Evolutionary conservation across 2,888 invertebrate genomes (phyloP).

Genomic region (Lapara coniferarum): DNA sequence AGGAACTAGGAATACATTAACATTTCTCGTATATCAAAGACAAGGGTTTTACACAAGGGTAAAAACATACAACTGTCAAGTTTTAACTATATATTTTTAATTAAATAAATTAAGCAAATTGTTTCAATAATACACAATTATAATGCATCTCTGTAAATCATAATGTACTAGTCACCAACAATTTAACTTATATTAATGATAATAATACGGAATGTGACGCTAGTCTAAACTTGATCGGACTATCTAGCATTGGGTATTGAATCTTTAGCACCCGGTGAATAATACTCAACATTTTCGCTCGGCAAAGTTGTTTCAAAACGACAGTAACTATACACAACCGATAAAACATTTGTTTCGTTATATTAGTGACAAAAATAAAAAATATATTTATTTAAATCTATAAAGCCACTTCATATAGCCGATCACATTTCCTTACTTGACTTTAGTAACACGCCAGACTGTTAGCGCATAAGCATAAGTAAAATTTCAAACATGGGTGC

Average conservation of each 20-base stretch:
- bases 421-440: constrained; percentile 17
- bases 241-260: constrained; percentile 8
- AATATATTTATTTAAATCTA: constrained; percentile 20
- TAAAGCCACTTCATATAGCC: constrained; percentile 19
- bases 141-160: constrained; percentile 50
- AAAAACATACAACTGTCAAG: constrained; percentile 28
- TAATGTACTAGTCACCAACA: constrained; percentile 45
- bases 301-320: constrained; percentile 7
- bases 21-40: no score
- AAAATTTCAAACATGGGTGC: constrained; percentile 12
- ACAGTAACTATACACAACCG: constrained; percentile 5
- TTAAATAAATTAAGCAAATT: constrained; percentile 77
- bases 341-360: constrained; percentile 1
- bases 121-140: constrained; percentile 60
- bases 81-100: constrained; percentile 57
- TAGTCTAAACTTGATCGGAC: constrained; percentile 40
- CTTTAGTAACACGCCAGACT: constrained; percentile 1
- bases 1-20: no score
- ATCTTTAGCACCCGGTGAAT: constrained; percentile 5
- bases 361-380: constrained; percentile 21
- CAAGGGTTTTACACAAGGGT: not conserved
- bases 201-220: constrained; percentile 58
- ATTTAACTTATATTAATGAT: constrained; percentile 41
- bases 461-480: constrained; percentile 6
- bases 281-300: constrained; percentile 15